phyloP scores from a whole-genome alignment of 1,140 invertebrate genomes.

The Temnothorax curvispinosus region DNA sequence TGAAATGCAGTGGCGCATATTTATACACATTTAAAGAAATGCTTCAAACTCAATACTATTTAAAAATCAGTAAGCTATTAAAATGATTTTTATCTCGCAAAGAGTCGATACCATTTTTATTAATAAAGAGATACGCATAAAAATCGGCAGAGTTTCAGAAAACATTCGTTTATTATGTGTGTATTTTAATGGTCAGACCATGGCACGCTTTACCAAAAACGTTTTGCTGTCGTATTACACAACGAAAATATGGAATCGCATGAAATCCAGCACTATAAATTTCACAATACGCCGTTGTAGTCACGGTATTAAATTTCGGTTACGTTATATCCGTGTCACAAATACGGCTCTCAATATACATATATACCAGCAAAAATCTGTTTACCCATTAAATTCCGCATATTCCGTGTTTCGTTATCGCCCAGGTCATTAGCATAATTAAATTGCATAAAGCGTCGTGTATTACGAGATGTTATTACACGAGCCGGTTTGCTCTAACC shows the following conservation, averaged over 20 bases:
- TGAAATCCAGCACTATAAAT: constrained; percentile 54
- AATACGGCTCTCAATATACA: constrained; percentile 39
- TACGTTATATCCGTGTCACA: constrained; percentile 23
- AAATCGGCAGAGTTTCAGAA: constrained; percentile 7
- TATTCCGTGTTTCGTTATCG: constrained; percentile 42
- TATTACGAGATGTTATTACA: constrained; percentile 52
- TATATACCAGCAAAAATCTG: constrained; percentile 46
- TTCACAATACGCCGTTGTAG: constrained; percentile 44
- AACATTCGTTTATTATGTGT: not conserved
- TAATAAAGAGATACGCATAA: not conserved
- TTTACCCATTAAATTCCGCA: constrained; percentile 51
- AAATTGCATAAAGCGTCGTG: constrained; percentile 43
- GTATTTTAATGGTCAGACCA: not conserved
- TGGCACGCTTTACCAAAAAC: constrained; percentile 12
- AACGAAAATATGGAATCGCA: constrained; percentile 49
- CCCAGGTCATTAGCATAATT: constrained; percentile 57
- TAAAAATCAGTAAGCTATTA: not conserved
- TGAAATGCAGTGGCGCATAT: not conserved
- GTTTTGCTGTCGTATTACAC: constrained; percentile 15
- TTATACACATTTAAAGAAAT: not conserved
- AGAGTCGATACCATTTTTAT: not conserved
- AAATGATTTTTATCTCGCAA: not conserved
- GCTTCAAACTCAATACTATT: not conserved
- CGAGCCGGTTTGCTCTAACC: not conserved
- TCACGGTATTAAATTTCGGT: constrained; percentile 56